These are phyloP conservation scores for Heliocidaris tuberculata DNA, from an alignment of 35 echinoderm and acorn worm genomes.

Conservation along the genomic window DNA sequence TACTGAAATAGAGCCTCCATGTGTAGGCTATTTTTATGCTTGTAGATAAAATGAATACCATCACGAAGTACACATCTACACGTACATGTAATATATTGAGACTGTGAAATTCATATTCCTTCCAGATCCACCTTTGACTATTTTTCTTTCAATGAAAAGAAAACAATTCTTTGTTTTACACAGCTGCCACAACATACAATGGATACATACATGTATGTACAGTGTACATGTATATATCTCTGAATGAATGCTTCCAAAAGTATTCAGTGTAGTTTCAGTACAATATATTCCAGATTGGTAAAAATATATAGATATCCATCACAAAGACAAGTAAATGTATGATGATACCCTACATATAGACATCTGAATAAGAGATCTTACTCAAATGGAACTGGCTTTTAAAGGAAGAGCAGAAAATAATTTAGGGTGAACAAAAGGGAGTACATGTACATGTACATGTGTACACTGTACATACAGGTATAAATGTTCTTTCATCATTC, in stretches of 20 bases:
- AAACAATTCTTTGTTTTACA: background rate
- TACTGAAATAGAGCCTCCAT: too few relatives aligned
- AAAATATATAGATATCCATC: too few relatives aligned
- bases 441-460: background rate
- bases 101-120: too few relatives aligned
- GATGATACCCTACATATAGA: background rate
- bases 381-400: background rate
- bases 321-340: background rate
- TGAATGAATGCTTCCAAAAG: background rate
- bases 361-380: background rate
- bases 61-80: too few relatives aligned
- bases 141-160: background rate
- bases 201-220: too few relatives aligned
- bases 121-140: background rate
- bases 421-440: background rate
- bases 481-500: too few relatives aligned
- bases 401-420: background rate
- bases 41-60: too few relatives aligned
- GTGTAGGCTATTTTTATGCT: too few relatives aligned
- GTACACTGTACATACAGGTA: too few relatives aligned
- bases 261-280: background rate
- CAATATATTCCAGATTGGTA: too few relatives aligned
- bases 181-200: background rate
- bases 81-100: too few relatives aligned
- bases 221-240: background rate